Evolutionary conservation across 2,113 vertebrate genomes (phyloP).

Genomic region (Tetrao urogallus): DNA sequence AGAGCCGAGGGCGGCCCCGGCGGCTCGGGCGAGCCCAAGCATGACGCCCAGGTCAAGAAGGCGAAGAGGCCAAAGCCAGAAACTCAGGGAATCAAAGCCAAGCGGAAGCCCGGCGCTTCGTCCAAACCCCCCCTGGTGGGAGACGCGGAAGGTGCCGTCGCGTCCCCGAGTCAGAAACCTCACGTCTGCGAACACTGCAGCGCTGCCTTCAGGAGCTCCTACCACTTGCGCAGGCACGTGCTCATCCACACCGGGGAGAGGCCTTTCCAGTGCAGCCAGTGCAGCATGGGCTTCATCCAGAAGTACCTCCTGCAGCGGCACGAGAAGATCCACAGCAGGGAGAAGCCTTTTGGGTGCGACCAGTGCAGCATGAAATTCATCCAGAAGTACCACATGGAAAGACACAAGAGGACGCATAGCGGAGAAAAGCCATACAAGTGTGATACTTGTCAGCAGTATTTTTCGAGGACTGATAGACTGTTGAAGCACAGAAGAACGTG

Average conservation of each 20-base stretch:
- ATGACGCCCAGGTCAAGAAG: constrained; percentile 86
- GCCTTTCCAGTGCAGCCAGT: constrained; percentile 98
- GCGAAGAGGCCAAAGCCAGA: constrained; percentile 91
- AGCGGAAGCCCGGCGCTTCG: constrained; percentile 89
- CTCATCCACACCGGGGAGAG: constrained; percentile 99
- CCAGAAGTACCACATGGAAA: constrained; percentile 99
- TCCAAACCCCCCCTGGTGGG: constrained; percentile 85
- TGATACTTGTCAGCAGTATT: constrained; percentile 99
- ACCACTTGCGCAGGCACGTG: constrained; percentile 96
- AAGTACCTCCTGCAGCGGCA: constrained; percentile 97
- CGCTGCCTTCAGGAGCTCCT: constrained; percentile 97
- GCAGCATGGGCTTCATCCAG: constrained; percentile 99
- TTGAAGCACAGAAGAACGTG: constrained; percentile 99
- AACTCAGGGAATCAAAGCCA: constrained; percentile 92
- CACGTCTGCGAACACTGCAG: constrained; percentile 98
- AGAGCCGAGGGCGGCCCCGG: constrained; percentile 60
- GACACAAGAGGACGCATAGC: constrained; percentile 98
- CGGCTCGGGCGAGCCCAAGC: constrained; percentile 83
- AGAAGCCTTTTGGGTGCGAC: constrained; percentile 98
- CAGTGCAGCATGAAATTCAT: constrained; percentile 99
- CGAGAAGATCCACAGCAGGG: constrained; percentile 97
- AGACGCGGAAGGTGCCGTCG: constrained; percentile 86
- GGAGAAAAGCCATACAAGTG: constrained; percentile 99
- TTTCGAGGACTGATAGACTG: constrained; percentile 98
- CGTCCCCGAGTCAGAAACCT: constrained; percentile 95